Evolutionary conservation across 2,113 vertebrate species (phyloP), one percentile per base, ranked within the genome.

Genomic region (Cardinalis cardinalis): DNA sequence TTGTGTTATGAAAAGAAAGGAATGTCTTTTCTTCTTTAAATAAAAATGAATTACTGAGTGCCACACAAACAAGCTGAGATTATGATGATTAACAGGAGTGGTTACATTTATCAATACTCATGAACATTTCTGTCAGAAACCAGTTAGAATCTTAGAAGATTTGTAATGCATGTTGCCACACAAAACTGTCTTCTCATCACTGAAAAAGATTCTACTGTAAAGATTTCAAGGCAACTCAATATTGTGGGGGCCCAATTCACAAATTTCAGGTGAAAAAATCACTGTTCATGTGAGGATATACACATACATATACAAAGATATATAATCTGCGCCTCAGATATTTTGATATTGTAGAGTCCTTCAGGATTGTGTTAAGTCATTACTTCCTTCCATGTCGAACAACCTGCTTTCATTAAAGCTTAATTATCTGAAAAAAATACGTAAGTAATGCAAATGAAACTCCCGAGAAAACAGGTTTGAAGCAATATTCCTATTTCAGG

Each of bases 351-450:
- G n/a, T 55, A 58, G 63, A 73, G 34, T 81, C 52, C 38, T 91
- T 90, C 53, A 74, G 76, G 71, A 29, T 7, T n/a, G 46, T 55
- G 60, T 63, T 81, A 75, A 79, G 41, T 78, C 52, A 56, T 58
- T 2, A 18, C 18, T 88, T 87, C 71, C 23, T 52, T 73, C n/a
- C 8, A 1, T 84, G 75, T 43, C 63, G 65, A 82, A 79, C 59
- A 76, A 82, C 31, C 36, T 83, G 49, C n/a, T 84, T 92, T 90
- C 53, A 38, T 61, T 92, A 69, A 93, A 90, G 65, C 53, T 75
- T 87, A 84, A 74, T 95, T 93, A 71, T 72, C 48, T 80, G 70
- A 36, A 43, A 92, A 91, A 92, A 36, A 61, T 18, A 31, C 1
- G 1, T 40, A 84, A 73, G 74, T 75, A 88, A 82, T 76, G n/a